A percentile compares a stretch with the other conserved stretches of the same genome.
Evolutionary conservation across 2,113 vertebrate species (phyloP).

Genomic region (Sakesphorus luctuosus): DNA sequence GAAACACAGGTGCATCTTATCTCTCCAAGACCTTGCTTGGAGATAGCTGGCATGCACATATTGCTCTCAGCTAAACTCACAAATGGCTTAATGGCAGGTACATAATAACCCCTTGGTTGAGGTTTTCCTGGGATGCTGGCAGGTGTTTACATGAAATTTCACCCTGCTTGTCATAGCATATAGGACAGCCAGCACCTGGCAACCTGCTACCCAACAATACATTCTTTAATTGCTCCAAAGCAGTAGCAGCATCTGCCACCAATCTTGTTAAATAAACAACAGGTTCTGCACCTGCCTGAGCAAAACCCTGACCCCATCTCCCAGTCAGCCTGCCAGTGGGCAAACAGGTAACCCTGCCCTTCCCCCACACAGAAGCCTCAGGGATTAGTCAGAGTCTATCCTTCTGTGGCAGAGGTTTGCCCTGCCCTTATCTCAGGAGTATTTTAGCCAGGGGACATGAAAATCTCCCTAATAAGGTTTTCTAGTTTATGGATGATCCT

Average conservation of each 20-base stretch:
- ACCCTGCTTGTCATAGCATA: constrained; percentile 50
- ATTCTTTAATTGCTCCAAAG: constrained; percentile 70
- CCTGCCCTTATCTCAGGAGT: neutral
- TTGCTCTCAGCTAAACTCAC: constrained; percentile 63
- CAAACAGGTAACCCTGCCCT: neutral
- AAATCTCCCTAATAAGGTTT: constrained; percentile 39
- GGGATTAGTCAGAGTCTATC: neutral
- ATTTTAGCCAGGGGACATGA: neutral
- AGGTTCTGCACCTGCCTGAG: constrained; percentile 74
- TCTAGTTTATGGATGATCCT: constrained; percentile 11
- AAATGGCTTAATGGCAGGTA: constrained; percentile 67
- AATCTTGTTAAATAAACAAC: constrained; percentile 76
- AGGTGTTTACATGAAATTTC: constrained; percentile 75
- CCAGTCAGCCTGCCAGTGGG: neutral
- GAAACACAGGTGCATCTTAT: neutral
- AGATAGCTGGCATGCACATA: neutral
- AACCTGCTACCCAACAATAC: constrained; percentile 65
- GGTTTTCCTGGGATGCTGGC: constrained; percentile 67
- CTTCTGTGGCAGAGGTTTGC: neutral
- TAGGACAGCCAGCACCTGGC: constrained; percentile 75
- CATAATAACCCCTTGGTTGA: constrained; percentile 62
- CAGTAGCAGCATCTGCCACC: constrained; percentile 41
- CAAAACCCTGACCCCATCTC: constrained; percentile 17
- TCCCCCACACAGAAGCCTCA: neutral
- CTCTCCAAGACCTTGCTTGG: neutral